Base-by-base conservation (phyloP, 2,113 vertebrate genomes). In the Lophura nycthemera region DNA sequence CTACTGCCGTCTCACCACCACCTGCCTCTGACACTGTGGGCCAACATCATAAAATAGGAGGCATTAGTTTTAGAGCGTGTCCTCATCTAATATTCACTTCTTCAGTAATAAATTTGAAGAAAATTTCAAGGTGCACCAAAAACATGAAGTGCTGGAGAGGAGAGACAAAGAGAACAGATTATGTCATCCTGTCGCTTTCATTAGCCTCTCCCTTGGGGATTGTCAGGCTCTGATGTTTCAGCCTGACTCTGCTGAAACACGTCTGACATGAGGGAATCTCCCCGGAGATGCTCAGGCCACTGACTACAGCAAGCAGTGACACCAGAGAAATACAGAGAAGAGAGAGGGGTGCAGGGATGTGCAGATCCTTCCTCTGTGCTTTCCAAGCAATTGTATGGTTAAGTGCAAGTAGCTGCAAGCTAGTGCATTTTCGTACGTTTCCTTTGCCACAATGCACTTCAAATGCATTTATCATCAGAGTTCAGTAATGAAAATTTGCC, bases 151-250 rank as follows among this genome's bases (percentile, higher is more conserved):
- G 84, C 56, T 54, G 40, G 70, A 95, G 54, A 92, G 83, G 42
- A 92, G 45, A 82, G 50, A 77, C 91, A 64, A 47, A 34, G 42
- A 74, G 59, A 96, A 89, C 64, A 85, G 78, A 86, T 96, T 92
- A 92, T 75, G 83, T 92, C 83, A 87, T 45, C 63, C 77, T 94
- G 93, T 66, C 10, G 0, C 74, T 97, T 96, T 80, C 87, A 89
- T 93, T 92, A 80, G 80, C 57, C 57, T 43, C 47, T 95, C 91
- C 70, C 86, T 59, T 86, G 81, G 86, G 89, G 69, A 79, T 24
- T 96, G 91, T 93, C 92, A 90, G 80, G 92, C 90, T 92, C 88
- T 81, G 80, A 93, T 86, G 60, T 90, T 93, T 94, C 79, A 95
- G 57, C 92, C 82, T 89, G 83, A 80, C 82, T 91, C 83, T 93